Conservation (phyloP, 2,797 vertebrate genomes). For the Cossypha dichroa region DNA sequence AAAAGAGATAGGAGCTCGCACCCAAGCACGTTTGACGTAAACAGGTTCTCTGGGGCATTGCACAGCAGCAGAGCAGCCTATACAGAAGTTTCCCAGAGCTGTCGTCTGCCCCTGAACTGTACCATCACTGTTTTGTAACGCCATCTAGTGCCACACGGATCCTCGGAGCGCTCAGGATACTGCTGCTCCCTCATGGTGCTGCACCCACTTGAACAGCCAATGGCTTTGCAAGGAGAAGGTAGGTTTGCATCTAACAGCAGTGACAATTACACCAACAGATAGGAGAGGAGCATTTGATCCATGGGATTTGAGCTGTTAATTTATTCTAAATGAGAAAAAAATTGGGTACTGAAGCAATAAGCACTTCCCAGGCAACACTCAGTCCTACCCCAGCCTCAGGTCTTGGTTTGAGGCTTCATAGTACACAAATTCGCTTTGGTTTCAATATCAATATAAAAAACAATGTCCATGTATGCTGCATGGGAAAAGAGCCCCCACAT, state of each 20-base stretch:
- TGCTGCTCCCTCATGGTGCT: not conserved
- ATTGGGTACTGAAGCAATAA: not conserved
- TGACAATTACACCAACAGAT: not conserved
- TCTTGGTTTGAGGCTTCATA: not conserved
- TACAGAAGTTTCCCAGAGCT: not conserved
- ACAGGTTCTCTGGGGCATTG: not conserved
- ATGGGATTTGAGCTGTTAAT: not conserved
- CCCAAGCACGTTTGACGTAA: not conserved
- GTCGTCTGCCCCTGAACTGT: not conserved
- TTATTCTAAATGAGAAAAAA: not conserved
- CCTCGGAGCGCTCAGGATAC: not conserved
- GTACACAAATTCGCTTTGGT: not conserved
- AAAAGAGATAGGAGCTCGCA: not conserved
- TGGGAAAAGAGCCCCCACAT: not conserved
- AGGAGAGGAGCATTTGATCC: not conserved
- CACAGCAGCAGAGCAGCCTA: rapidly evolving
- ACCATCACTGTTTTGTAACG: not conserved
- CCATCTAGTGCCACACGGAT: conserved; percentile 30
- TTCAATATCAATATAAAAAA: not conserved
- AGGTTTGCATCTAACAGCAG: not conserved
- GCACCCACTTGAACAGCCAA: not conserved
- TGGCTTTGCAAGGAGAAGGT: not conserved
- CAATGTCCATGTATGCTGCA: not conserved
- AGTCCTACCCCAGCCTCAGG: not conserved
- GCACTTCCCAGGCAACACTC: not conserved